phyloP scores from a whole-genome alignment of 2,113 vertebrate genomes.

The Eptesicus fuscus region DNA sequence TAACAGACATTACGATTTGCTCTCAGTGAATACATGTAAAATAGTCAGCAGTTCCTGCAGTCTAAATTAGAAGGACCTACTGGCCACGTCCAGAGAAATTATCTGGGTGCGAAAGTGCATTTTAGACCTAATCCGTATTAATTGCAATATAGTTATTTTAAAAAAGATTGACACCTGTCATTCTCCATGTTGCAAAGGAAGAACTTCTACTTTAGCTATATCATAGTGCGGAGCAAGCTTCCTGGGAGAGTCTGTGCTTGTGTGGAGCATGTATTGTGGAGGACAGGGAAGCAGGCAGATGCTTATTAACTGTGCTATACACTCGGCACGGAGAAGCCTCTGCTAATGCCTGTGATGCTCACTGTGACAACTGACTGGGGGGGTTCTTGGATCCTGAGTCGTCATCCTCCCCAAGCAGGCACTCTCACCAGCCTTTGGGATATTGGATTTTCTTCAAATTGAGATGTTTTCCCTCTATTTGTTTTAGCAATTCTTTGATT shows the following conservation, averaged over 20 bases:
- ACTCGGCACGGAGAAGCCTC: background rate
- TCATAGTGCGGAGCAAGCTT: background rate
- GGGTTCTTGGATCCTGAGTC: background rate
- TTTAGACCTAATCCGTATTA: background rate
- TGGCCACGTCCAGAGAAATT: background rate
- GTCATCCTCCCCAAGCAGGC: background rate
- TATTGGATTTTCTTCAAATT: slow-evolving; percentile 3
- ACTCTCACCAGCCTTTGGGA: background rate
- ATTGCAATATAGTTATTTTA: background rate
- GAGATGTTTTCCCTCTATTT: background rate
- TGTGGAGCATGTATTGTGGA: background rate
- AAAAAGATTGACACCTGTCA: background rate
- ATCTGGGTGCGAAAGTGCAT: background rate
- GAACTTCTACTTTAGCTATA: background rate
- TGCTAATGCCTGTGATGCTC: background rate
- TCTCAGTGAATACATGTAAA: background rate
- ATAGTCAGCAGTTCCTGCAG: background rate
- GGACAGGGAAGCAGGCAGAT: background rate
- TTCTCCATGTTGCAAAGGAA: background rate
- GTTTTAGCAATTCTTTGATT: background rate
- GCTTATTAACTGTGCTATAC: background rate
- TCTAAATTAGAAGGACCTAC: background rate
- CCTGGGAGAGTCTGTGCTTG: background rate
- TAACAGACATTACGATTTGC: background rate
- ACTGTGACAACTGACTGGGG: background rate